Evolutionary conservation across 2,797 vertebrate genomes (phyloP), one percentile per base, ranked within the genome.

Genomic region (Neosilurus hyrtlii): DNA sequence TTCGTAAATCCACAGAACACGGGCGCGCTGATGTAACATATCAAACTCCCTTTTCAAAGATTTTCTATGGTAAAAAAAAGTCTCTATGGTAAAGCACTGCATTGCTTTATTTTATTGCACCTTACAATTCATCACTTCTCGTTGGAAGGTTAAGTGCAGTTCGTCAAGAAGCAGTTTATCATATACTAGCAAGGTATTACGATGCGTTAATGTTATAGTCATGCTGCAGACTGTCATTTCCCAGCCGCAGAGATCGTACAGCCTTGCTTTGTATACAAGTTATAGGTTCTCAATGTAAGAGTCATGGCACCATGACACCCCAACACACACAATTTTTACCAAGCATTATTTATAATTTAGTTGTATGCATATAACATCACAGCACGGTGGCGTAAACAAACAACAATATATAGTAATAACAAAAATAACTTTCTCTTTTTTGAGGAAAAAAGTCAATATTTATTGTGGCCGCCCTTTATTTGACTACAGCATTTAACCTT

Each of bases 21-120:
- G 59, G 56, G 30, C 43, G 26, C 75, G 78, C 72, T 67, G 75
- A 71, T 9, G 24, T 63, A 63, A 67, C 22, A 52, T 85, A 61
- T 78, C 49, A 79, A 76, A 72, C 30, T 67, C 68, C 52, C 82
- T n/a, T 68, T 76, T 83, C 63, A 77, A 73, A 51, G 65, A 77
- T 81, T 59, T 66, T 68, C 35, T 80, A n/a, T n/a, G n/a, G n/a
- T n/a, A n/a, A n/a, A n/a, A n/a, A n/a, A n/a, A n/a, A n/a, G 76
- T 49, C 68, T 22, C 37, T 15, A 51, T 70, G 49, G 20, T n/a
- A 51, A 20, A n/a, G 5, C 22, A 24, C 8, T 24, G 20, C n/a
- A 15, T 43, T 66, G n/a, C 26, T 78, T 70, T 81, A 81, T 89
- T 84, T 84, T 84, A 84, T 82, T 68, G 49, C 68, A 18, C 30